Percentiles rank a stretch among this genome's conserved stretches.
Conservation (phyloP, 2,113 vertebrate genomes). For the Trogon melanurus region DNA sequence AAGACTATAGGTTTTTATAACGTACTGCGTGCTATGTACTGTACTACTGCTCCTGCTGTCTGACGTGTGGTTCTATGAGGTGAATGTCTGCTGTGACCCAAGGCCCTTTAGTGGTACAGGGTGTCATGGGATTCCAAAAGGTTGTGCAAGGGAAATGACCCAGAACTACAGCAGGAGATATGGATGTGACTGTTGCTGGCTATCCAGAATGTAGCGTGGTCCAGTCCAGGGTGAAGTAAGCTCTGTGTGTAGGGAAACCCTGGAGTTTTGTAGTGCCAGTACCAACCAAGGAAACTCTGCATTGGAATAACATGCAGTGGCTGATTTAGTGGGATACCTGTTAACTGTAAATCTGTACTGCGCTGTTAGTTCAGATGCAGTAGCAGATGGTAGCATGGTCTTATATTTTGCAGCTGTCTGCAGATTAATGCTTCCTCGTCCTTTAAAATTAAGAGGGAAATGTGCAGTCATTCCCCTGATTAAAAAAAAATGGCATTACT, state of each 20-base stretch:
- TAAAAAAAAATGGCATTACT: background rate
- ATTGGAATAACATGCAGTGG: background rate
- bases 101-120: fast-evolving
- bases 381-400: background rate
- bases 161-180: background rate
- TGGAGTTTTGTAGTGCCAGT: background rate
- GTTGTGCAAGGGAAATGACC: background rate
- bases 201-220: background rate
- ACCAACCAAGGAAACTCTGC: background rate
- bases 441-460: background rate
- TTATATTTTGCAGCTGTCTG: background rate
- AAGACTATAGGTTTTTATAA: background rate
- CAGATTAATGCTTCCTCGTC: background rate
- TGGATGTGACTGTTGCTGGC: background rate
- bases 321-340: background rate
- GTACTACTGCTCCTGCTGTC: background rate
- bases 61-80: fast-evolving
- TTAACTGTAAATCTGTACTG: background rate
- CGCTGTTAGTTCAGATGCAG: background rate
- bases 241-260: background rate
- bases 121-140: fast-evolving
- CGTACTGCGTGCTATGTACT: fast-evolving
- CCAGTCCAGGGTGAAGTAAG: background rate
- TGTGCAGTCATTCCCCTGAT: background rate
- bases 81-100: background rate